Conservation (phyloP, 2,113 vertebrate genomes). For the Alosa alosa region DNA sequence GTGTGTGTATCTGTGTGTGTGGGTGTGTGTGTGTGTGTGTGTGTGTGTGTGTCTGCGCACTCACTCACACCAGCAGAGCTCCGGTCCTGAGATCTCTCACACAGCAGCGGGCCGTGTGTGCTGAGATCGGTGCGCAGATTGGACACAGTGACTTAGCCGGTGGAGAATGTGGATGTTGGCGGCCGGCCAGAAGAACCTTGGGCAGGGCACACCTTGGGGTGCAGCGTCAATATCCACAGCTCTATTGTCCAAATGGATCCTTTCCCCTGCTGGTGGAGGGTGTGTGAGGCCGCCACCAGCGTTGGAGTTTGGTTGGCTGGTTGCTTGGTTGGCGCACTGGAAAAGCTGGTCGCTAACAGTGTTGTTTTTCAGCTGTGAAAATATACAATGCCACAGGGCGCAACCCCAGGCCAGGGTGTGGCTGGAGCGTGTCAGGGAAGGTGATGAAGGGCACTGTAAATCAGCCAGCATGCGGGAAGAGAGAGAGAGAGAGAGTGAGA, state of each 20-base stretch:
- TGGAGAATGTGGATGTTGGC: neutral
- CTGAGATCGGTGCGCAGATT: neutral
- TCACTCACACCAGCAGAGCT: neutral
- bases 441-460: slow-evolving; percentile 9
- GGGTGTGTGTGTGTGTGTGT: neutral
- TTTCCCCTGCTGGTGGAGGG: neutral
- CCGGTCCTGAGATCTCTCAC: neutral
- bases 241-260: neutral
- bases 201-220: neutral
- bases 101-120: neutral
- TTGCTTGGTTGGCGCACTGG: neutral
- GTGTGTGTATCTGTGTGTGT: neutral
- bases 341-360: neutral
- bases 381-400: neutral
- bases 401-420: neutral
- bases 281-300: neutral
- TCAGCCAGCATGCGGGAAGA: neutral
- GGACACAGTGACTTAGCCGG: neutral
- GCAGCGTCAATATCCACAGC: neutral
- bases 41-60: neutral
- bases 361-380: slow-evolving; percentile 9
- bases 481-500: neutral
- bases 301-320: neutral
- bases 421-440: neutral
- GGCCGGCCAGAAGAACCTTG: neutral